Percentiles rank a stretch among this genome's conserved stretches.
Conservation (phyloP, 2,797 vertebrate genomes). For the Spinibarbus caldwelli region DNA sequence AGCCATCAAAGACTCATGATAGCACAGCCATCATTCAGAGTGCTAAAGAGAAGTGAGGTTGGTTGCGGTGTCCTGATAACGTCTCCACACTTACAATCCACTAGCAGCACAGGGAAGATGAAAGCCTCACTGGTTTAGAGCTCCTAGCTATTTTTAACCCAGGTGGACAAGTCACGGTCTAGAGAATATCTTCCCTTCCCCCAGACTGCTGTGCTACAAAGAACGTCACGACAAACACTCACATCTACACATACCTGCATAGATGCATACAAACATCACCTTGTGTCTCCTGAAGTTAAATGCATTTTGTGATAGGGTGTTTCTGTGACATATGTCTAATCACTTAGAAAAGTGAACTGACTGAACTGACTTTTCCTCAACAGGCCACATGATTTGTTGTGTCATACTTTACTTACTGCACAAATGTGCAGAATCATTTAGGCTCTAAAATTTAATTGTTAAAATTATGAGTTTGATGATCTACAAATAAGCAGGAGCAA, state of each 20-base stretch:
- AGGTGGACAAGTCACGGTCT: slow-evolving; percentile 44
- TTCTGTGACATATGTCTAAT: not conserved
- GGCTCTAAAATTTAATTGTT: too few species aligned
- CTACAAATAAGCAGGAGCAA: too few species aligned
- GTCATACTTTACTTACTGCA: not conserved
- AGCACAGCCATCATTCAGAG: not conserved
- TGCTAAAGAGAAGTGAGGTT: slow-evolving; percentile 3
- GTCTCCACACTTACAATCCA: slow-evolving; percentile 25
- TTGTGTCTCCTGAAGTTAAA: not conserved
- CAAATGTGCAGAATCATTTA: too few species aligned
- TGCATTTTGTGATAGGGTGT: not conserved
- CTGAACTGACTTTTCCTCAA: not conserved
- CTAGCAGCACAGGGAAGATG: slow-evolving; percentile 21
- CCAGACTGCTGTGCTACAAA: not conserved
- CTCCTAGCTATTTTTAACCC: slow-evolving; percentile 55
- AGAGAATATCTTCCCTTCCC: not conserved
- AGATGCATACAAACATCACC: not conserved
- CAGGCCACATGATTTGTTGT: not conserved
- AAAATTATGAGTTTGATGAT: too few species aligned
- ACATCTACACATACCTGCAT: not conserved
- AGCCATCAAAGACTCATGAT: not conserved
- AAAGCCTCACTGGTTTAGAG: slow-evolving; percentile 43
- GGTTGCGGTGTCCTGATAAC: slow-evolving; percentile 23
- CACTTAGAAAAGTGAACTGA: not conserved
- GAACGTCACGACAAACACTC: not conserved